Conservation (phyloP, 1,140 invertebrate genomes). For the Wiebesia pumilae region DNA sequence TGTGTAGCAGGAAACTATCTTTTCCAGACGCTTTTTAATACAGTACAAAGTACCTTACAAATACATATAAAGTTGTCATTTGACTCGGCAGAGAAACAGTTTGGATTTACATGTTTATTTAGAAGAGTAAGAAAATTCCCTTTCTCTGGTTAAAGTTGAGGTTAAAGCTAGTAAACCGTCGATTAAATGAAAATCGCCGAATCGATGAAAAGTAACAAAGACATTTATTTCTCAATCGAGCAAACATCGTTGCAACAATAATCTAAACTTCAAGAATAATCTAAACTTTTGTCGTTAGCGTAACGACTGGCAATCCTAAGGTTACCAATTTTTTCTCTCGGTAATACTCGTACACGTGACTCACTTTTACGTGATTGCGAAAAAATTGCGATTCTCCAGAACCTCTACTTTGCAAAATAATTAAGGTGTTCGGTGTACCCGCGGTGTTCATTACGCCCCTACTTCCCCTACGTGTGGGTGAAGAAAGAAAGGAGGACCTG, state of each 20-base stretch:
- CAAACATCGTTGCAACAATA: neutral
- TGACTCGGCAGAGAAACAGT: neutral
- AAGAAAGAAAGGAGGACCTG: conserved; percentile 39
- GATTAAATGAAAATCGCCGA: neutral
- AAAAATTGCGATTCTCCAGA: neutral
- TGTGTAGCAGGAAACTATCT: neutral
- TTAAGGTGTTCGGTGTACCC: neutral
- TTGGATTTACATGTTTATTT: neutral
- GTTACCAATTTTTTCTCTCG: neutral
- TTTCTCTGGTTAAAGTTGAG: neutral
- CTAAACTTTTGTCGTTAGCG: neutral
- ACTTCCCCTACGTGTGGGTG: conserved; percentile 21
- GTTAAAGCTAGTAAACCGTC: neutral
- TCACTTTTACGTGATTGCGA: neutral
- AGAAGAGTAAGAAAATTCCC: neutral
- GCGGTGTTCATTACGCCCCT: neutral
- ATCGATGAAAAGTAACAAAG: too few species aligned
- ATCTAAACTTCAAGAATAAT: neutral
- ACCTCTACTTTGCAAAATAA: neutral
- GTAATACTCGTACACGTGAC: neutral
- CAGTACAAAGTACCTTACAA: neutral
- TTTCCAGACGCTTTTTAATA: neutral
- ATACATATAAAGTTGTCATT: neutral
- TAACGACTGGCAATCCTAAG: neutral
- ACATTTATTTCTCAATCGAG: neutral